Base-by-base conservation (phyloP, 2,888 invertebrate genomes). In the Xylota segnis region DNA sequence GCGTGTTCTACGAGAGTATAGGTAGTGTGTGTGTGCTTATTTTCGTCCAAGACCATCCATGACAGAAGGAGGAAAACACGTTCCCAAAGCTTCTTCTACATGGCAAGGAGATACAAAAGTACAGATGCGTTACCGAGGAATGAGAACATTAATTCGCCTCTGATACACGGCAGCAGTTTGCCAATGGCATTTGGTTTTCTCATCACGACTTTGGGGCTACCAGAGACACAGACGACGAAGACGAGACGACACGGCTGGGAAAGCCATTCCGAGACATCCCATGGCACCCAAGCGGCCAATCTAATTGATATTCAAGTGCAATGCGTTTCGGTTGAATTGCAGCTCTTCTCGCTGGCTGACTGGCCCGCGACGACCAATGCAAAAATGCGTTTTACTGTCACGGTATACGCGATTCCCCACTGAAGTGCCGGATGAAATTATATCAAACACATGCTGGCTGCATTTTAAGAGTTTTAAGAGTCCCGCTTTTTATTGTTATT, bases 281-380 rank as follows among this genome's bases (percentile, higher is more conserved):
- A 27, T 54, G 34, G 68, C 68, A 68, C 34, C 81, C 50, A 47
- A 56, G 63, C 27, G 61, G 18, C 37, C 72, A 68, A 56, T 74
- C 78, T 83, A 78, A 83, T 83, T 83, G 71, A 78, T 78, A 83
- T 83, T 83, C 83, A 83, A 83, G 83, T 78, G 78, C 58, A 47
- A 58, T 37, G 56, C 58, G 34, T 71, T 71, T 59, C 71, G 27
- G 47, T 50, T 68, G 74, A 74, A 83, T 78, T 78, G 78, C 83
- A 78, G 58, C 50, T 14, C 37, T 14, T 52, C 37, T 23, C 4
- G 12, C 0, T 6, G 7, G 9, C 7, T 5, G n/a, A 12, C 0
- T 6, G 7, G 9, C 7, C 4, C 9, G 7, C 12, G 40, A 29
- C 29, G 68, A 12, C 54, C 32, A 68, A 59, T 59, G 76, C 76